Evolutionary conservation across 1,140 invertebrate species (phyloP).

Genomic region (Anthonomus grandis): DNA sequence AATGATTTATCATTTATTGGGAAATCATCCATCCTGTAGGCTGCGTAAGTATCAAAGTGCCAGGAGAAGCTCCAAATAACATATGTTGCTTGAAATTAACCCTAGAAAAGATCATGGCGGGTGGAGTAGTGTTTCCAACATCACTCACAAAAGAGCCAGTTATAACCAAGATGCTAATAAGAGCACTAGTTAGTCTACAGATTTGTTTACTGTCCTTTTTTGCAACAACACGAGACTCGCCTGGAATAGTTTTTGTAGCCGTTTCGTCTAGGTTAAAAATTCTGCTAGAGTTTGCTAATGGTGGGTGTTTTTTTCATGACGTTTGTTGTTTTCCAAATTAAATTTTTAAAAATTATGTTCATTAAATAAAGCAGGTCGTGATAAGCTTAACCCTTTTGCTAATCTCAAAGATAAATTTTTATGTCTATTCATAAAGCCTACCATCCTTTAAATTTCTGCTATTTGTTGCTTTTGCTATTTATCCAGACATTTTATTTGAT

Average conservation of each 20-base stretch:
- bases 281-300: neutral
- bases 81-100: no score
- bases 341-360: conserved; percentile 17
- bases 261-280: no score
- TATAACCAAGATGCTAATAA: conserved; percentile 49
- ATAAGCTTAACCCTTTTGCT: conserved; percentile 49
- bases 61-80: neutral
- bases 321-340: neutral
- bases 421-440: conserved; percentile 45
- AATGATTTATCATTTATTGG: no score
- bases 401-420: conserved; percentile 42
- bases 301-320: neutral
- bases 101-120: conserved; percentile 42
- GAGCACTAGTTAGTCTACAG: conserved; percentile 40
- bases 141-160: conserved; percentile 43
- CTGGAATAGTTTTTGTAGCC: no score
- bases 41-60: neutral
- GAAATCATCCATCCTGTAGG: no score
- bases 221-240: no score
- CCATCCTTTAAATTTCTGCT: conserved; percentile 48
- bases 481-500: conserved; percentile 40
- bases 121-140: conserved; percentile 37
- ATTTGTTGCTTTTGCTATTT: conserved; percentile 42
- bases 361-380: conserved; percentile 49
- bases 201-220: neutral